Percentiles rank a stretch among this genome's conserved stretches.
These are phyloP conservation scores for Cossypha polioptera DNA, from an alignment of 2,797 vertebrate genomes.

Conservation along the genomic window DNA sequence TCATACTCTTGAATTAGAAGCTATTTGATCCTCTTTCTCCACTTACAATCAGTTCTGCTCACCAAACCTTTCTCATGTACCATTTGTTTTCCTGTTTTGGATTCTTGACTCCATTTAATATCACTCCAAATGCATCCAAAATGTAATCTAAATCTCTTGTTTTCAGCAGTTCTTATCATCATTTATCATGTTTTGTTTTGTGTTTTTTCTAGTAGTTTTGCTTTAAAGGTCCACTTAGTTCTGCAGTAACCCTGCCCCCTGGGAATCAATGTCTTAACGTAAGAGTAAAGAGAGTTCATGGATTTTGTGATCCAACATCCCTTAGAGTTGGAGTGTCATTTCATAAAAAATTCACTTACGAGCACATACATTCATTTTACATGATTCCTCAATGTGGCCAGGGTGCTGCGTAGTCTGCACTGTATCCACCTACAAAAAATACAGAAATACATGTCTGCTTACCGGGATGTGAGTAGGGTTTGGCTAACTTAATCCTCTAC, in stretches of 20 bases:
- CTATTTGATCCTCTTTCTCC: constrained; percentile 28
- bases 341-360: constrained; percentile 74
- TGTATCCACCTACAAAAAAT: constrained; percentile 79
- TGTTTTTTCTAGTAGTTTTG: neutral
- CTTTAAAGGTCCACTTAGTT: constrained; percentile 48
- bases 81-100: neutral
- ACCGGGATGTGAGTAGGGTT: constrained; percentile 63
- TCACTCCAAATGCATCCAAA: neutral
- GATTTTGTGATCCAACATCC: constrained; percentile 69
- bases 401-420: constrained; percentile 71
- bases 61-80: constrained; percentile 61
- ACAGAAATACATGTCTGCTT: constrained; percentile 79
- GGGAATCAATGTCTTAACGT: constrained; percentile 65
- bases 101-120: neutral
- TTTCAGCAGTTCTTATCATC: neutral
- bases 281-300: constrained; percentile 21
- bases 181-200: neutral
- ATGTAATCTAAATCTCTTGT: neutral
- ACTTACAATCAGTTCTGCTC: neutral
- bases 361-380: constrained; percentile 79
- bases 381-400: constrained; percentile 76
- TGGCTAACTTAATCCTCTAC: constrained; percentile 43
- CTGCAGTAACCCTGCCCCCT: constrained; percentile 59
- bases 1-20: constrained; percentile 35
- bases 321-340: constrained; percentile 68